Evolutionary conservation across 2,888 invertebrate genomes (phyloP), one percentile per base, ranked within the genome.

Genomic region (Sphecodes monilicornis): DNA sequence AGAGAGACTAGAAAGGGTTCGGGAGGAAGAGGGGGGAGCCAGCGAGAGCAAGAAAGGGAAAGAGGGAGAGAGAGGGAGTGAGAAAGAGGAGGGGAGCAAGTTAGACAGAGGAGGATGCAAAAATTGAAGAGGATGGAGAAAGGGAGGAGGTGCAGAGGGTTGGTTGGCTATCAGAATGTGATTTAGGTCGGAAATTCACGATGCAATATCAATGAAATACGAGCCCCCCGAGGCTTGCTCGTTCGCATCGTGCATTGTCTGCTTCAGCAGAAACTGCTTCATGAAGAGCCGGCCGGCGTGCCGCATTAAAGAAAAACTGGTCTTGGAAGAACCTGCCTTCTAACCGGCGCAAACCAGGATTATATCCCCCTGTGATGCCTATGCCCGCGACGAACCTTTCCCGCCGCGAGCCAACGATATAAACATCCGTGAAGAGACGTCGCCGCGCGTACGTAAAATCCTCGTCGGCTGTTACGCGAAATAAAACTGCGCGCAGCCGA

Each of bases 171-270:
- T 81, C 82, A 78, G 85, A 87, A 66, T 85, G 78, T 85, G 87
- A 86, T 87, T 85, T 86, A 84, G 81, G 85, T 86, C 83, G 85
- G 69, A 80, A 90, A 90, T 88, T 79, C 82, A 82, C 80, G 83
- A 89, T 88, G 82, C 82, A 85, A 88, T 91, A 90, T 86, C 84
- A 86, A 87, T 82, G 87, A 91, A 88, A 88, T 86, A 81, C 78
- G 86, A 85, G 80, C 76, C 79, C 81, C 85, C 75, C 64, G 85
- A 78, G 89, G 80, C 82, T 54, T 83, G 69, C 85, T 87, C 74
- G 80, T 82, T 76, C 76, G 80, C 76, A 66, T 82, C 74, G 82
- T 68, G 82, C 79, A 87, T 89, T 89, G 89, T 88, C 85, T 85
- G 81, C 46, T 72, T 76, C 79, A 71, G 80, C 75, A 80, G 76